Percentiles rank a stretch among this genome's conserved stretches.
Conservation (phyloP, 2,113 vertebrate species). For the Channa maculata region DNA sequence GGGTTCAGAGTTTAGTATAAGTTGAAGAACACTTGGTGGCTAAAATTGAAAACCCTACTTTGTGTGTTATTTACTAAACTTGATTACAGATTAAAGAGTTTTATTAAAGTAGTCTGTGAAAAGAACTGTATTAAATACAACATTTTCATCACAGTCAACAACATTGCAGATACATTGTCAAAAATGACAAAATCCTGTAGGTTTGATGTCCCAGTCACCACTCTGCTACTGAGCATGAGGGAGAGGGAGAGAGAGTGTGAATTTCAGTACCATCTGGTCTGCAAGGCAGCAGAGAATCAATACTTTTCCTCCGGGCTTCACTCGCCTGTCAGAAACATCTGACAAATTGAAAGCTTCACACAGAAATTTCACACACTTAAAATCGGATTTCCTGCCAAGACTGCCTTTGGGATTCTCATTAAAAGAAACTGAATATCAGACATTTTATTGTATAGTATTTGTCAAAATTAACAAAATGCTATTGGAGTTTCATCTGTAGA, state of each 20-base stretch:
- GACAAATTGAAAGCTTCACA: conserved; percentile 23
- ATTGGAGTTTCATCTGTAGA: too few species aligned
- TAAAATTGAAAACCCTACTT: too few species aligned
- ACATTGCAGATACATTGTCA: too few species aligned
- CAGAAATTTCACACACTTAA: conserved; percentile 3
- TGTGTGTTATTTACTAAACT: too few species aligned
- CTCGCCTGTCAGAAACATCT: conserved; percentile 61
- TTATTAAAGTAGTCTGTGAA: too few species aligned
- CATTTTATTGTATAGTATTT: neutral
- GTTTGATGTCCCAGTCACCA: too few species aligned
- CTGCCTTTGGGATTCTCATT: neutral
- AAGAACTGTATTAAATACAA: too few species aligned
- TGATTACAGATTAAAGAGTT: too few species aligned
- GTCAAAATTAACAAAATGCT: neutral
- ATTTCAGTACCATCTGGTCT: conserved; percentile 65
- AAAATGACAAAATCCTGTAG: too few species aligned
- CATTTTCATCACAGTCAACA: too few species aligned
- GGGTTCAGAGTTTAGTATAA: too few species aligned
- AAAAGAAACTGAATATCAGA: neutral
- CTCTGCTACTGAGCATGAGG: neutral
- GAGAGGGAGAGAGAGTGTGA: conserved; percentile 14
- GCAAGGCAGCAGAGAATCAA: conserved; percentile 10
- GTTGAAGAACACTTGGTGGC: too few species aligned
- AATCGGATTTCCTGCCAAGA: neutral
- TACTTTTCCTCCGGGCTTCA: conserved; percentile 23